A percentile compares a stretch with the other conserved stretches of the same genome.
phyloP scores from a whole-genome alignment of 2,113 vertebrate genomes.

The Sus scrofa region DNA sequence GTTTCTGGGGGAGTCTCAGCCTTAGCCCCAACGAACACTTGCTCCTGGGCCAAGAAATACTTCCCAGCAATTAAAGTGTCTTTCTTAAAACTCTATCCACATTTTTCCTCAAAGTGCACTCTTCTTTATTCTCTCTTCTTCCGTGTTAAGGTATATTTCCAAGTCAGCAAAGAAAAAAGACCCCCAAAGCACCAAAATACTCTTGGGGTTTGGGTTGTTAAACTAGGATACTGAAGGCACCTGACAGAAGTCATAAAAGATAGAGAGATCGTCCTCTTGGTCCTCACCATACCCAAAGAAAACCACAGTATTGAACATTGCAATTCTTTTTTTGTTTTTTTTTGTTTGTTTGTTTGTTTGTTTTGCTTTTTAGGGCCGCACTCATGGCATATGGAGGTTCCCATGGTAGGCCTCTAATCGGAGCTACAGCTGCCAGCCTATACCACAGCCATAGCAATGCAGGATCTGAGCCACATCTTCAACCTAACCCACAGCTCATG shows the following conservation, averaged over 20 bases:
- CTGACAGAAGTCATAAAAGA: not conserved
- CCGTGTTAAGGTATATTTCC: not conserved
- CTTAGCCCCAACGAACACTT: not conserved
- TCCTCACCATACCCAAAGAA: conserved; percentile 2
- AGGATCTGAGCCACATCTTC: too few relatives aligned
- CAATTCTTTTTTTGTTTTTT: not conserved
- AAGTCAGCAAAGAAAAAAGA: not conserved
- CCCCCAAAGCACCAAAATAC: not conserved
- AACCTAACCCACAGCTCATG: too few relatives aligned
- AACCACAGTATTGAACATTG: conserved; percentile 14
- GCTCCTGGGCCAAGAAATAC: not conserved
- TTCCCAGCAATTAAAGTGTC: not conserved
- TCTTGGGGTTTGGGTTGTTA: not conserved
- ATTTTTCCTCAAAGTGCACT: conserved; percentile 28
- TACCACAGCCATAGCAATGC: too few relatives aligned
- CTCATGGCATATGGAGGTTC: too few relatives aligned
- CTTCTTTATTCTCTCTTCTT: conserved; percentile 3
- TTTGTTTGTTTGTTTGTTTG: not conserved
- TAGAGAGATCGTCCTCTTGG: not conserved
- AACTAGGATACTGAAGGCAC: conserved; percentile 36
- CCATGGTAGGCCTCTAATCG: too few relatives aligned
- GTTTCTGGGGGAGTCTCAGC: not conserved
- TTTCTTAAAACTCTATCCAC: not conserved
- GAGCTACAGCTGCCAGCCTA: too few relatives aligned
- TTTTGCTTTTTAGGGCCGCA: too few relatives aligned